phyloP scores from a whole-genome alignment of 2,113 vertebrate genomes.

The Aphyosemion australe region DNA sequence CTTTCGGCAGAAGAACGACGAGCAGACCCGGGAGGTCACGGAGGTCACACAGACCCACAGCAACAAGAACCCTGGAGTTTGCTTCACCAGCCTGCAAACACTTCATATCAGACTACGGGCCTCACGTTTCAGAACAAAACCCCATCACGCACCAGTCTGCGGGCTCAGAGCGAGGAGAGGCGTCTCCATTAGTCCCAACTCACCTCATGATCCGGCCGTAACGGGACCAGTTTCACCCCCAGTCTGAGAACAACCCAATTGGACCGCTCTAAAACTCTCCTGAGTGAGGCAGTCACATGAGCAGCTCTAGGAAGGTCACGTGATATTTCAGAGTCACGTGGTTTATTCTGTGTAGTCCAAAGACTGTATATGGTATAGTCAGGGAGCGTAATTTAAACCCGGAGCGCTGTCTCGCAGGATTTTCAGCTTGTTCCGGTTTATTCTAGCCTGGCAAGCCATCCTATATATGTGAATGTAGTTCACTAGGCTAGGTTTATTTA shows the following conservation, averaged over 20 bases:
- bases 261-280: fast-evolving
- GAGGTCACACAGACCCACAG: slow-evolving; percentile 51
- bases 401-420: slow-evolving; percentile 21
- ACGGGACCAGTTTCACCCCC: background rate
- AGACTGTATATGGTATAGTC: too few species aligned
- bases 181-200: slow-evolving; percentile 4
- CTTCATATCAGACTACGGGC: slow-evolving; percentile 17
- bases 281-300: slow-evolving; percentile 32
- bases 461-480: too few species aligned
- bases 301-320: slow-evolving; percentile 7
- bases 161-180: background rate
- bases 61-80: slow-evolving; percentile 53
- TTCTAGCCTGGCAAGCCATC: too few species aligned
- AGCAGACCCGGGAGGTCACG: slow-evolving; percentile 50
- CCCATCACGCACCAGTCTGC: background rate
- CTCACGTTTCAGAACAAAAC: too few species aligned
- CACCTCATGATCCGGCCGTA: slow-evolving; percentile 42
- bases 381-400: background rate
- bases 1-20: slow-evolving; percentile 76
- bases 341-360: too few species aligned
- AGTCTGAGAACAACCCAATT: too few species aligned
- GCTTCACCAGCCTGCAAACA: slow-evolving; percentile 44
- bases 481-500: too few species aligned
- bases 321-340: slow-evolving; percentile 41
- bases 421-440: too few species aligned